Evolutionary conservation across 2,797 vertebrate genomes (phyloP).

Genomic region (Sorex maritimensis): DNA sequence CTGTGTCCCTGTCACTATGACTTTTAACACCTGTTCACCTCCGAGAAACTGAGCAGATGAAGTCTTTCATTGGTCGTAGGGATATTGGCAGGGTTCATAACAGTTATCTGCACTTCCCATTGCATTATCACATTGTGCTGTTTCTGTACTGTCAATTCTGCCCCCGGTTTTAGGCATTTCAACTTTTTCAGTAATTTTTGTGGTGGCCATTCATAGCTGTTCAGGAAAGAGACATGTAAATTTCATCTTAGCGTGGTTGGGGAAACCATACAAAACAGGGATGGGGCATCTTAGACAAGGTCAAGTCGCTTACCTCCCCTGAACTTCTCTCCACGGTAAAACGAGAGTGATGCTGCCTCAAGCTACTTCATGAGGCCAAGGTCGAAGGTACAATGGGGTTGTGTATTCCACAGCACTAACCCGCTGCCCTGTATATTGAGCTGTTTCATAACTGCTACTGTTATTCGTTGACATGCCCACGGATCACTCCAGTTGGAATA

Average conservation of each 20-base stretch:
- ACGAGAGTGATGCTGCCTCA: background rate
- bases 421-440: background rate
- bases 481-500: background rate
- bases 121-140: background rate
- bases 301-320: background rate
- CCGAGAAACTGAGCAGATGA: background rate
- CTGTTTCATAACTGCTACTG: background rate
- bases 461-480: background rate
- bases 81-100: background rate
- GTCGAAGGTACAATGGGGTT: accelerated
- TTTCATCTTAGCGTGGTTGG: background rate
- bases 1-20: background rate
- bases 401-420: background rate
- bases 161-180: constrained; percentile 9
- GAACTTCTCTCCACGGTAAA: background rate
- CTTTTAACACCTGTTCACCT: background rate
- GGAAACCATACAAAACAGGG: background rate
- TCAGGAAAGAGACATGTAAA: background rate
- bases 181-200: constrained; percentile 24
- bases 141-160: constrained; percentile 21
- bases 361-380: background rate
- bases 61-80: background rate
- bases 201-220: background rate
- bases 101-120: background rate
- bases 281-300: background rate